Evolutionary conservation across 2,888 invertebrate genomes (phyloP).

Genomic region (Apocheima hispidaria): DNA sequence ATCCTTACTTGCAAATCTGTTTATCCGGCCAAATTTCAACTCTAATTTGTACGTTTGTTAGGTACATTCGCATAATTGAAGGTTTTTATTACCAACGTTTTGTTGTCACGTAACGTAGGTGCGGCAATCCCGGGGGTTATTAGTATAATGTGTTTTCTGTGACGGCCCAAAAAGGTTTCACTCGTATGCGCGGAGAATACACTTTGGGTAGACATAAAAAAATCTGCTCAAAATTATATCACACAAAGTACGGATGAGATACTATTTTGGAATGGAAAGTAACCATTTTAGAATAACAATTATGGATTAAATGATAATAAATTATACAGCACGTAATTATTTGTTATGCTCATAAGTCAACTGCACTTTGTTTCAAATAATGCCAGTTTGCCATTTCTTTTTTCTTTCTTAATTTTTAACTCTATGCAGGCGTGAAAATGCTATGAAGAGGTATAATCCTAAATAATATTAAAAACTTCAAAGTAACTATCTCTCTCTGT

Average conservation of each 20-base stretch:
- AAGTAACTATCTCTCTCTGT: no score
- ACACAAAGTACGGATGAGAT: background rate
- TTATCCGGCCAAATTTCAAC: slow-evolving; percentile 13
- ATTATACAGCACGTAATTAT: no score
- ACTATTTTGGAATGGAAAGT: background rate
- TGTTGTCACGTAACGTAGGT: slow-evolving; percentile 59
- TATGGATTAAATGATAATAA: background rate
- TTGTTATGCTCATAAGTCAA: no score
- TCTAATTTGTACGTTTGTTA: slow-evolving; percentile 34
- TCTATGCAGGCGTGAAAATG: no score
- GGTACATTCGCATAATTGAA: slow-evolving; percentile 54
- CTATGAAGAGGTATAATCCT: no score
- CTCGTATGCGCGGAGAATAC: slow-evolving; percentile 26
- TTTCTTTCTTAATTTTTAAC: no score
- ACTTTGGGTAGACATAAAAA: slow-evolving; percentile 1
- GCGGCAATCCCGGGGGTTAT: slow-evolving; percentile 61
- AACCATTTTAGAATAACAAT: background rate
- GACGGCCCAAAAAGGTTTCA: slow-evolving; percentile 46
- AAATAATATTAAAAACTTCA: no score
- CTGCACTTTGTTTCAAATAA: no score
- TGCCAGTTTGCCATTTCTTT: no score
- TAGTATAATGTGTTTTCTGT: slow-evolving; percentile 66
- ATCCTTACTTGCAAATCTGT: background rate
- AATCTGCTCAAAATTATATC: background rate
- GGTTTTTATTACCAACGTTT: slow-evolving; percentile 54